Base-by-base conservation (phyloP, 2,888 invertebrate species). In the Podotricha telesiphe region DNA sequence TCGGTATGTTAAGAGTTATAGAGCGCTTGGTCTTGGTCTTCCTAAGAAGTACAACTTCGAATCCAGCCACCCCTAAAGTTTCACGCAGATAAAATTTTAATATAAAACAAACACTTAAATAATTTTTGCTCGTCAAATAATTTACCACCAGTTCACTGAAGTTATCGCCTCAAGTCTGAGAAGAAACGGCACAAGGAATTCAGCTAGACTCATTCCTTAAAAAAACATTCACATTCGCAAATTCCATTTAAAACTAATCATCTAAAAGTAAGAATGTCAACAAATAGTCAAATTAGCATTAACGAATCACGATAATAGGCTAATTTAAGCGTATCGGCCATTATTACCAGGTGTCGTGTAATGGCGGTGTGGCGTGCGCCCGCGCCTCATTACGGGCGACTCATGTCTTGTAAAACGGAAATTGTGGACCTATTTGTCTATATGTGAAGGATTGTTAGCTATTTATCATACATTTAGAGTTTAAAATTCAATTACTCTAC, bases 381-480 rank as follows among this genome's bases (percentile, higher is more conserved):
- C 72, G 85, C 82, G 84, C 76, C 81, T 86, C 87, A 83, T 87
- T 87, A 86, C 77, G n/a, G n/a, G n/a, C n/a, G n/a, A n/a, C n/a
- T n/a, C 75, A 72, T 71, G 70, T 55, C 67, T 64, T 51, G 68
- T 68, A 59, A 67, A 72, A 71, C 68, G 68, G 71, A 65, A 62
- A 71, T 62, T 48, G 22, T 40, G 48, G 45, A 59, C 34, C 45
- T 67, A 67, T 53, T 61, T 45, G 51, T 67, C 51, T 62, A 48
- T 62, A 37, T 62, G 53, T 37, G 48, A 53, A 53, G 67, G 45
- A 61, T 53, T 53, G 48, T 17, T 45, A 19, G n/a, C 51, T 61
- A 10, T 19, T 20, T 28, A 7, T 2, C 20, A 42, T 50, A 5
- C 3, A 15, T 48, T 22, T 22, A 4, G 15, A 59, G 59, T 19